Conservation (phyloP, 1,140 invertebrate species). For the Apis mellifera region Amel_HAv3.1 CM009936.2:15443001-15443500, state of each 20-base stretch:
- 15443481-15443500: constrained; percentile 95
- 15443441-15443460: constrained; percentile 91
- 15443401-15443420: constrained; percentile 94
- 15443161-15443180: constrained; percentile 85
- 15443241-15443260: constrained; percentile 89
- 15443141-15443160: neutral
- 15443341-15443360: neutral
- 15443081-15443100: no score
- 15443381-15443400: constrained; percentile 80
- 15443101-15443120: no score
- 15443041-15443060: no score
- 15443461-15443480: constrained; percentile 96
- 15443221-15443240: constrained; percentile 97
- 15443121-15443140: neutral
- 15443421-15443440: constrained; percentile 89
- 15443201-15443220: constrained; percentile 95
- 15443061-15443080: no score
- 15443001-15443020: no score
- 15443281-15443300: constrained; percentile 93
- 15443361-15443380: neutral
- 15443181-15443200: constrained; percentile 90
- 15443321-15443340: constrained; percentile 80
- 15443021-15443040: no score
- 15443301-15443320: constrained; percentile 92
- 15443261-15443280: constrained; percentile 93